These are phyloP conservation scores for Hyles vespertilio DNA, from an alignment of 1,140 invertebrate species.

Conservation along the genomic window DNA sequence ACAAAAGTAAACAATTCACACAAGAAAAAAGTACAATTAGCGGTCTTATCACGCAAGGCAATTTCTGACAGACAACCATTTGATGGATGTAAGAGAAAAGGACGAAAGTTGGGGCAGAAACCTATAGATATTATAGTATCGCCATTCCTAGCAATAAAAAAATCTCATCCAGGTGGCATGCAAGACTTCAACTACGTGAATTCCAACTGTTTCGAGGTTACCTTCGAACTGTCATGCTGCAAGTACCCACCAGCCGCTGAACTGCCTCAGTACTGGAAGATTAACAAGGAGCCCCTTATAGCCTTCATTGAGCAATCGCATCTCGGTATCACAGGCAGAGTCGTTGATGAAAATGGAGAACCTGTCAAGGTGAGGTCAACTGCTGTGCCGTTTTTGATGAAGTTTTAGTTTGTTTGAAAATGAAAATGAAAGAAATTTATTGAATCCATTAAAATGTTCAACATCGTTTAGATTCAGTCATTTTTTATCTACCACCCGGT, in stretches of 20 bases:
- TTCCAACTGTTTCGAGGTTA: slow-evolving; percentile 97
- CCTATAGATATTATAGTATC: too few relatives aligned
- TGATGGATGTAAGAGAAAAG: too few relatives aligned
- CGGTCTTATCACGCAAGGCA: too few relatives aligned
- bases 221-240: slow-evolving; percentile 96
- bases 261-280: slow-evolving; percentile 88
- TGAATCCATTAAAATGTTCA: too few relatives aligned
- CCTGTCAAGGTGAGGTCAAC: slow-evolving; percentile 46
- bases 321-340: slow-evolving; percentile 87
- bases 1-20: too few relatives aligned
- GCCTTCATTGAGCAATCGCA: slow-evolving; percentile 91
- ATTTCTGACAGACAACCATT: too few relatives aligned
- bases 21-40: too few relatives aligned
- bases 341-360: slow-evolving; percentile 55
- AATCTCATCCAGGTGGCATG: slow-evolving; percentile 87
- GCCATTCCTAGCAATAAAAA: not conserved
- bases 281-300: slow-evolving; percentile 92
- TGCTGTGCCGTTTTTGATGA: not conserved
- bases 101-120: not conserved
- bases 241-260: slow-evolving; percentile 89
- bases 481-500: too few relatives aligned
- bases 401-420: not conserved
- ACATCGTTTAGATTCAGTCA: too few relatives aligned
- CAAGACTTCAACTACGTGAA: slow-evolving; percentile 98
- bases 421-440: too few relatives aligned